phyloP scores from a whole-genome alignment of 2,888 invertebrate genomes.

The Synanthedon myopaeformis region DNA sequence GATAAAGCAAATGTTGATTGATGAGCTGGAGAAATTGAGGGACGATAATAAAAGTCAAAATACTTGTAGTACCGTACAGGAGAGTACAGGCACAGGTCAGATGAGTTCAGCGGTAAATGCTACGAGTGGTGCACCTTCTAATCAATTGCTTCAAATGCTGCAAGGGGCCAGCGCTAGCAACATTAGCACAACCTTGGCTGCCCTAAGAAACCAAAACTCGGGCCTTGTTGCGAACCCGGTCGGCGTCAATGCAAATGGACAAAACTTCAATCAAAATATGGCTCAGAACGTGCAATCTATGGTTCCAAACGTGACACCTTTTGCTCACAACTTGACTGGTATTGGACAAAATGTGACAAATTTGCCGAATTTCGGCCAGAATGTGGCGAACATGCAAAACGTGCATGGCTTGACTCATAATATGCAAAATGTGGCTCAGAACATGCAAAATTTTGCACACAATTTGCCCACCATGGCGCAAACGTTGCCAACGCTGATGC shows the following conservation, averaged over 20 bases:
- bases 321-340: not conserved
- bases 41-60: not conserved
- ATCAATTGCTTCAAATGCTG: not conserved
- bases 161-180: not conserved
- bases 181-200: not conserved
- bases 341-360: not conserved
- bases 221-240: not conserved
- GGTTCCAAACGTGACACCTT: not conserved
- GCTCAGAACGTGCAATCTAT: not conserved
- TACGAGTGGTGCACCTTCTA: not conserved
- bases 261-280: not conserved
- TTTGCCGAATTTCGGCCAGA: not conserved
- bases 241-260: not conserved
- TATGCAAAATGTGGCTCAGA: not conserved
- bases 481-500: not conserved
- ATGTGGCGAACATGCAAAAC: not conserved
- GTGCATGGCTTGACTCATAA: not conserved
- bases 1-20: constrained; percentile 9
- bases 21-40: constrained; percentile 7
- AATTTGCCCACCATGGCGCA: not conserved
- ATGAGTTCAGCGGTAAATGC: too few relatives aligned
- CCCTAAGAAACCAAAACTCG: constrained; percentile 35
- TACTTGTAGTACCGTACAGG: not conserved
- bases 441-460: not conserved
- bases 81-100: not conserved